Evolutionary conservation across 2,888 invertebrate species (phyloP), one percentile per base, ranked within the genome.

Genomic region (Carterocephalus palaemon): DNA sequence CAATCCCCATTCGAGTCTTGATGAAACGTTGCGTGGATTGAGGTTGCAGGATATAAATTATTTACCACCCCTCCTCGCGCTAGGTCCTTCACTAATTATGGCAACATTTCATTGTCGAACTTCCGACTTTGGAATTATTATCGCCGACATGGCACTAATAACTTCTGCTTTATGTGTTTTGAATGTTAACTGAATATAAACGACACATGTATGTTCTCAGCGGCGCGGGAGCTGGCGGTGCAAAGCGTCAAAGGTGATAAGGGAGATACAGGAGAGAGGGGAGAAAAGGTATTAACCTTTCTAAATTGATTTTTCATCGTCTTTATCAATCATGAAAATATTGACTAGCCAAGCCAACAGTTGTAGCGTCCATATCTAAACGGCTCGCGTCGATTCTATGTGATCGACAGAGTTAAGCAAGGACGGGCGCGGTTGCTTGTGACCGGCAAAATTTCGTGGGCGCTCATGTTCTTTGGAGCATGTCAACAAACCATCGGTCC

Each of bases 231-330:
- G 36, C 52, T 57, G 47, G 39, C 46, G 36, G 16, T 29, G 28
- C 34, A 36, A 29, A 29, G 43, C 15, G 59, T 51, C 46, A 42
- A 34, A 41, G 32, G n/a, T n/a, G n/a, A n/a, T n/a, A 76, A 70
- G 53, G 70, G 62, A 20, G 59, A 56, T 28, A 82, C 74, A 59
- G 80, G 78, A 24, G 81, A 81, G 8, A 56, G 62, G 48, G 85
- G 84, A 38, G 84, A 82, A 55, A 86, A 86, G 83, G 85, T 86
- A 80, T 75, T 68, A 67, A 69, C 56, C 52, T 48, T 33, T 47
- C 54, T 52, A 39, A 20, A 2, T 39, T 57, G 46, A 48, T 54
- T 50, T 15, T 15, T 28, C 28, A 28, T 15, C 2, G 15, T 28
- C 15, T 15, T n/a, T n/a, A n/a, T n/a, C n/a, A n/a, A n/a, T n/a